Base-by-base conservation (phyloP, 2,797 vertebrate species). In the Strix occidentalis region DNA sequence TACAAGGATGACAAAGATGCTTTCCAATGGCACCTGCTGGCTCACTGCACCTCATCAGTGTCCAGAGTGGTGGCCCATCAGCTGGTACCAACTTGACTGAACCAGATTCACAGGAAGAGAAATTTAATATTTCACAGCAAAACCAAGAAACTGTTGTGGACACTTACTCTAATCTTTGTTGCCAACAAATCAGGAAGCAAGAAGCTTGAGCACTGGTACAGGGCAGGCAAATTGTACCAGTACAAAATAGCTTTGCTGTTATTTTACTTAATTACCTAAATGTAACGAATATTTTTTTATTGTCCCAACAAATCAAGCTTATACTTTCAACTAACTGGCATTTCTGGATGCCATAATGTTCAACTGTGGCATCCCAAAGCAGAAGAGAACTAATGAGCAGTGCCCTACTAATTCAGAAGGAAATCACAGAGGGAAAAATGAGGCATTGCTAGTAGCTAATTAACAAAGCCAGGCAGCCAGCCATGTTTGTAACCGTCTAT, bases 381-480 rank as follows among this genome's bases (percentile, higher is more conserved):
- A 0, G 63, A 84, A 87, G 39, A 84, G 37, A 70, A 24, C 66
- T 89, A 92, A 92, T 91, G 84, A 93, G 56, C 51, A n/a, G 74
- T 74, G 86, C 48, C 70, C 70, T 89, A 13, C 68, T 92, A 83
- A 64, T 80, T 83, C 91, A 74, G 41, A 35, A 68, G 41, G 84
- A 87, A 94, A 89, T 35, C 37, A 1, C 87, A 80, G 78, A 50
- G 84, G 87, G 76, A 20, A 74, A 85, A 77, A 81, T 8, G 79
- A 88, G 51, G 88, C 72, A 56, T 87, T 86, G 69, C 87, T 93
- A 79, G 57, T 79, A 65, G 75, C 78, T 95, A 96, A 94, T 96
- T 91, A 95, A 80, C 87, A 91, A 91, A 95, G 25, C 48, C 89
- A 94, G 89, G 91, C 95, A 89, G 64, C 75, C 78, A 92, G 84